phyloP scores from a whole-genome alignment of 2,888 invertebrate species.

The Tetranychus truncatus region DNA sequence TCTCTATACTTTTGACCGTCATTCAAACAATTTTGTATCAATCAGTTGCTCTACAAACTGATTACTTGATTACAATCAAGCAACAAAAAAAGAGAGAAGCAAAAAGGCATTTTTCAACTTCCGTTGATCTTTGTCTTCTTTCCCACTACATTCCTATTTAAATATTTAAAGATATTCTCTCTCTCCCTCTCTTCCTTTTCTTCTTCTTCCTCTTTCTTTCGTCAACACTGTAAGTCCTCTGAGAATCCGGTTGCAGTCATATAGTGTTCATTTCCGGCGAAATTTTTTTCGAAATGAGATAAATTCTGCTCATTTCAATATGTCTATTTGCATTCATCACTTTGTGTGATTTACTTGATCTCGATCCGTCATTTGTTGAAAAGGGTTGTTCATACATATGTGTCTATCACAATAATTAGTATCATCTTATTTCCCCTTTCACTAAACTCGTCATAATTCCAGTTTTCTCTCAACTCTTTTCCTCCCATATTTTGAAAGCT shows the following conservation, averaged over 20 bases:
- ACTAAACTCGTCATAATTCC: too few species aligned
- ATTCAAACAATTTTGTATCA: not conserved
- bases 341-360: too few species aligned
- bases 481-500: not conserved
- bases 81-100: not conserved
- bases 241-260: not conserved
- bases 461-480: too few species aligned
- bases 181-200: not conserved
- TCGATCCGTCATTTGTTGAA: too few species aligned
- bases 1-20: too few species aligned
- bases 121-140: slow-evolving; percentile 6
- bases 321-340: too few species aligned
- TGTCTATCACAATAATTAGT: too few species aligned
- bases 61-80: not conserved
- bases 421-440: too few species aligned
- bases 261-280: not conserved
- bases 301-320: too few species aligned
- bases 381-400: too few species aligned
- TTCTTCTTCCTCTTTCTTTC: not conserved
- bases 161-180: slow-evolving; percentile 3
- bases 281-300: not conserved
- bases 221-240: not conserved
- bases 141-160: not conserved
- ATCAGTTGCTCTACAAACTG: not conserved
- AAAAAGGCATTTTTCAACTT: not conserved